Percentiles rank a stretch among this genome's conserved stretches.
These are phyloP conservation scores for Neofelis nebulosa DNA, from an alignment of 2,113 vertebrate species.

Conservation along the genomic window DNA sequence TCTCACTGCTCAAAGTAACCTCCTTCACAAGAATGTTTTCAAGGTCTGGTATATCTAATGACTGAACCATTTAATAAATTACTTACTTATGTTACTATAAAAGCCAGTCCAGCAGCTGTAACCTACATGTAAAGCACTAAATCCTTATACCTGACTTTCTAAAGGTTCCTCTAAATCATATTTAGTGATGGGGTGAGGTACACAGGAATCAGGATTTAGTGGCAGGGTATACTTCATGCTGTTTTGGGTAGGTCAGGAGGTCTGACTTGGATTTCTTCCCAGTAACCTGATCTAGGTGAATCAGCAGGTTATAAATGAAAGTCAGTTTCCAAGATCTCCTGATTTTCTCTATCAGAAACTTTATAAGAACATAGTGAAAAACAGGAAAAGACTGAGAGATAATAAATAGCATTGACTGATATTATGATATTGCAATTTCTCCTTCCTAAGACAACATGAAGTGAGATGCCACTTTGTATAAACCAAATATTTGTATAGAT, in stretches of 20 bases:
- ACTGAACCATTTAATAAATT: conserved; percentile 78
- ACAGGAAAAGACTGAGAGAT: conserved; percentile 40
- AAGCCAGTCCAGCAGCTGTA: conserved; percentile 74
- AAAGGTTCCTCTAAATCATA: conserved; percentile 78
- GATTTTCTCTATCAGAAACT: conserved; percentile 63
- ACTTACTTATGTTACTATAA: conserved; percentile 74
- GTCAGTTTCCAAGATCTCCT: conserved; percentile 66
- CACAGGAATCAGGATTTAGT: conserved; percentile 71
- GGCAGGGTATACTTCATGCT: conserved; percentile 73
- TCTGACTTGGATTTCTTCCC: conserved; percentile 80
- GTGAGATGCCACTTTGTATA: background rate
- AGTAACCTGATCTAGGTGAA: conserved; percentile 80
- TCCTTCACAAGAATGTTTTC: conserved; percentile 71
- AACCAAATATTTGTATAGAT: background rate
- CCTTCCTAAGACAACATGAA: background rate
- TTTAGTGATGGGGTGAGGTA: conserved; percentile 73
- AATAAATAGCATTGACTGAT: background rate
- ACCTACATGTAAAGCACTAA: conserved; percentile 71
- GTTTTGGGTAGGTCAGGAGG: conserved; percentile 76
- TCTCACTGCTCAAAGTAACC: conserved; percentile 59
- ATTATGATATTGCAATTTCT: conserved; percentile 2
- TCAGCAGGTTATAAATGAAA: conserved; percentile 80
- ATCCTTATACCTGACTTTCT: conserved; percentile 80
- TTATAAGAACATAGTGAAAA: conserved; percentile 57
- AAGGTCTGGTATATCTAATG: conserved; percentile 69